Evolutionary conservation across 2,797 vertebrate genomes (phyloP).

Genomic region (Siniperca obscura): DNA sequence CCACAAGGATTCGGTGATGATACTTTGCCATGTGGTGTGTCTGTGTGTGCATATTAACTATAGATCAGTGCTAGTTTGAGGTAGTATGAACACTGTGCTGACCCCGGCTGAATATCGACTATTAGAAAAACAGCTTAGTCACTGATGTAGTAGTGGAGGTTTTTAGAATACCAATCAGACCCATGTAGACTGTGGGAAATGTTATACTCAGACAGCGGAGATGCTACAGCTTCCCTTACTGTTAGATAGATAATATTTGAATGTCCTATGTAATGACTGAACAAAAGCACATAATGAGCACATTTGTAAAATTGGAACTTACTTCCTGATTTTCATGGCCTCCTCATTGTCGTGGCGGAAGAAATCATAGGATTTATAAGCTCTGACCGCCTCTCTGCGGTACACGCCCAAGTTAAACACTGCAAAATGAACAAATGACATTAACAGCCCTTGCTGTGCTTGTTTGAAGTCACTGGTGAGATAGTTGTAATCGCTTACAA

Average conservation of each 20-base stretch:
- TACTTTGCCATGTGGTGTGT: background rate
- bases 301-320: constrained; percentile 64
- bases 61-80: constrained; percentile 15
- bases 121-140: constrained; percentile 67
- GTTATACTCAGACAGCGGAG: background rate
- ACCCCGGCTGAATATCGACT: constrained; percentile 20
- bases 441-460: constrained; percentile 3
- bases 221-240: constrained; percentile 13
- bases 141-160: constrained; percentile 62
- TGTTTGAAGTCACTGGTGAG: background rate
- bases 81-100: constrained; percentile 6
- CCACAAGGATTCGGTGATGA: background rate
- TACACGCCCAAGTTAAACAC: constrained; percentile 99
- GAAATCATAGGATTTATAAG: constrained; percentile 98
- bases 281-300: background rate
- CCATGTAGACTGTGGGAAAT: constrained; percentile 23
- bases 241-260: background rate
- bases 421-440: constrained; percentile 71
- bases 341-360: constrained; percentile 97
- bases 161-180: constrained; percentile 42
- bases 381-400: constrained; percentile 92
- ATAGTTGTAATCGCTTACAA: background rate
- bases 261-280: background rate
- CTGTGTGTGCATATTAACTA: background rate
- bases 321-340: constrained; percentile 98